These are phyloP conservation scores for Lycocorax pyrrhopterus DNA, from an alignment of 2,113 vertebrate genomes.

Conservation along the genomic window DNA sequence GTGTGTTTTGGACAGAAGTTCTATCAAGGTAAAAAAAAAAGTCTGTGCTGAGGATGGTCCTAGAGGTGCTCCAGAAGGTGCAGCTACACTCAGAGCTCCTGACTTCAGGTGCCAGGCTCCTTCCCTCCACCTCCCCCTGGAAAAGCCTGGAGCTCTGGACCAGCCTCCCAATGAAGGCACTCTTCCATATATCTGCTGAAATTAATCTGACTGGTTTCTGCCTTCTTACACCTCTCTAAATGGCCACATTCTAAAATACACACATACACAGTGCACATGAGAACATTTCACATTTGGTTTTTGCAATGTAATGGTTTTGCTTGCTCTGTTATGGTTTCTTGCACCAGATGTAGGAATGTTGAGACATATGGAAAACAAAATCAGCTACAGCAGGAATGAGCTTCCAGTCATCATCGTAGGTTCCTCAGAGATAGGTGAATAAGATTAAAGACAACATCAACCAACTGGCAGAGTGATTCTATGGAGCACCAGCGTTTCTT, in stretches of 20 bases:
- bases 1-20: neutral
- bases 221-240: constrained; percentile 33
- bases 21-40: neutral
- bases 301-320: constrained; percentile 4
- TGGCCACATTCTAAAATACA: constrained; percentile 4
- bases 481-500: neutral
- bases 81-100: neutral
- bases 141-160: neutral
- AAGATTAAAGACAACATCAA: neutral
- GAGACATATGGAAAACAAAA: constrained; percentile 18
- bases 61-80: neutral
- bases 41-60: neutral
- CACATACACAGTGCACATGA: neutral
- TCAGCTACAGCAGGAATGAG: neutral
- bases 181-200: neutral
- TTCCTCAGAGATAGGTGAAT: neutral
- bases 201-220: neutral
- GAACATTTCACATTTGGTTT: constrained; percentile 20
- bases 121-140: neutral
- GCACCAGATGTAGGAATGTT: constrained; percentile 23
- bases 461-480: neutral
- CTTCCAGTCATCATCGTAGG: neutral
- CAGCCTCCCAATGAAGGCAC: neutral
- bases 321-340: constrained; percentile 41
- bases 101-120: neutral